Percentiles rank a stretch among this genome's conserved stretches.
Evolutionary conservation across 2,888 invertebrate genomes (phyloP).

Genomic region (Morpho helenor): DNA sequence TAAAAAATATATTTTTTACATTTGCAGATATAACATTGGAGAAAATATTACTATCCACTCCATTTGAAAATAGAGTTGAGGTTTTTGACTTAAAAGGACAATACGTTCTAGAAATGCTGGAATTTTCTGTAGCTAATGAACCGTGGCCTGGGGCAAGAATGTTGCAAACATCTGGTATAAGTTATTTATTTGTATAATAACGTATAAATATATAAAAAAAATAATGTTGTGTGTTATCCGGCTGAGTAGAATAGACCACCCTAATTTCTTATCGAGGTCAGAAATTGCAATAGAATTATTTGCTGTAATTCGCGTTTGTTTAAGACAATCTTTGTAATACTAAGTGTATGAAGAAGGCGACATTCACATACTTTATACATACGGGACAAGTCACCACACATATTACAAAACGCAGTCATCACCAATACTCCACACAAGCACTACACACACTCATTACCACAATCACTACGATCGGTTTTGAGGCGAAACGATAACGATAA

Average conservation of each 20-base stretch:
- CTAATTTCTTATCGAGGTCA: too few relatives aligned
- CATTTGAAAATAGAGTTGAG: conserved; percentile 88
- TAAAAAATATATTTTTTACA: neutral
- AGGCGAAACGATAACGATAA: neutral
- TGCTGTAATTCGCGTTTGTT: too few relatives aligned
- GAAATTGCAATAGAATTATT: too few relatives aligned
- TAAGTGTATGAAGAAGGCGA: too few relatives aligned
- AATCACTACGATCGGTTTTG: neutral
- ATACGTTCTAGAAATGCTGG: conserved; percentile 81
- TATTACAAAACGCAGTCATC: too few relatives aligned
- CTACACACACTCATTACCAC: neutral
- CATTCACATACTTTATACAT: too few relatives aligned
- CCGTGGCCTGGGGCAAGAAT: conserved; percentile 68
- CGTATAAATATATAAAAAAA: neutral
- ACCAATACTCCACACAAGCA: too few relatives aligned
- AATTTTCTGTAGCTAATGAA: conserved; percentile 70
- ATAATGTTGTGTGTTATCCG: too few relatives aligned
- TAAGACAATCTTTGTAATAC: too few relatives aligned
- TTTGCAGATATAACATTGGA: conserved; percentile 83
- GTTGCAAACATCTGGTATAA: conserved; percentile 81
- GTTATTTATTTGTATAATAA: conserved; percentile 21
- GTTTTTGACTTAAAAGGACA: conserved; percentile 84
- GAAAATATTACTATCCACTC: conserved; percentile 83
- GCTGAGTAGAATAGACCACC: too few relatives aligned
- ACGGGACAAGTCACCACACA: too few relatives aligned